Conservation (phyloP, 1,140 invertebrate genomes). For the Aphaenogaster rudis region DNA sequence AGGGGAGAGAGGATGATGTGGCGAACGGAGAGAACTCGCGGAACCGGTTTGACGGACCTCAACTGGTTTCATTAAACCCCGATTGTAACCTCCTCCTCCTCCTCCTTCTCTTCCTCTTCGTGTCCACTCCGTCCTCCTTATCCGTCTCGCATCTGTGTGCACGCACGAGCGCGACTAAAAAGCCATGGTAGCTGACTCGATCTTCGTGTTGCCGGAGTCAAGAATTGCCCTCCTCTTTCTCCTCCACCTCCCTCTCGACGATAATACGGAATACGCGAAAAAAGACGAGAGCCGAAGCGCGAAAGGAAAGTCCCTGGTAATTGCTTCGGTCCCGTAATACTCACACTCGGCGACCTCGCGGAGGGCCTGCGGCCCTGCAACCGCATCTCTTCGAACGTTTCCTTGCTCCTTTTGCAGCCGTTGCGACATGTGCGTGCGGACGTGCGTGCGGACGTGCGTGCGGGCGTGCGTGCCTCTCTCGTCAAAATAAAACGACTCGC, state of each 20-base stretch:
- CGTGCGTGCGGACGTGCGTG: not conserved
- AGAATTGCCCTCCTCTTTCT: conserved; percentile 32
- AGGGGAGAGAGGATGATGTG: conserved; percentile 46
- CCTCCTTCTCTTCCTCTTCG: conserved; percentile 33
- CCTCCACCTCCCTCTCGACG: conserved; percentile 23
- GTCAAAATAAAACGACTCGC: conserved; percentile 46
- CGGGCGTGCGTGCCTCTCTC: conserved; percentile 46
- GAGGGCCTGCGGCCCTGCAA: conserved; percentile 43
- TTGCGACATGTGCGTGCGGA: not conserved
- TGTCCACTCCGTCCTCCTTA: conserved; percentile 58
- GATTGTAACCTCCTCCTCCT: conserved; percentile 78
- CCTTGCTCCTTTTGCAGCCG: conserved; percentile 2
- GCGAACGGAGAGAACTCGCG: conserved; percentile 78
- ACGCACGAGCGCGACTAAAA: conserved; percentile 68
- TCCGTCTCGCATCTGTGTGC: conserved; percentile 66
- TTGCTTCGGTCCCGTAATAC: conserved; percentile 60
- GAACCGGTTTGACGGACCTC: conserved; percentile 82
- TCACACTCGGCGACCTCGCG: conserved; percentile 31
- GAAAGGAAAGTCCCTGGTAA: conserved; percentile 54
- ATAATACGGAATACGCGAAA: conserved; percentile 51
- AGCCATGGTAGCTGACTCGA: conserved; percentile 61
- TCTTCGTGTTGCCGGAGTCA: conserved; percentile 63
- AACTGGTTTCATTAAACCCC: conserved; percentile 85
- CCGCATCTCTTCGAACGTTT: conserved; percentile 42
- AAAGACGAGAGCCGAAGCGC: conserved; percentile 47